A percentile compares a stretch with the other conserved stretches of the same genome.
Conservation (phyloP, 2,113 vertebrate genomes). For the Alces alces region DNA sequence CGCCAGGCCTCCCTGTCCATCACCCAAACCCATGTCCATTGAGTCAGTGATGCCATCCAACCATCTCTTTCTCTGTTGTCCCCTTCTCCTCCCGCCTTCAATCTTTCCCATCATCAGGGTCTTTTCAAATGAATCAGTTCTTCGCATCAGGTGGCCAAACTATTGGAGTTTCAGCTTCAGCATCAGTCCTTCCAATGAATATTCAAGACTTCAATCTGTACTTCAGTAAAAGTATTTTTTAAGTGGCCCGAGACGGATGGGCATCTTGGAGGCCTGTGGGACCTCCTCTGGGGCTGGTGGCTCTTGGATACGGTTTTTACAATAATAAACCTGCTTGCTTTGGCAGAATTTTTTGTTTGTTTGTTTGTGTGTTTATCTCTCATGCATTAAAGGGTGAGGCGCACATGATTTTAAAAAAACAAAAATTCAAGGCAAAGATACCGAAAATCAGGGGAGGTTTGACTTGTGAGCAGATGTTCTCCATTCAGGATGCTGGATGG, state of each 20-base stretch:
- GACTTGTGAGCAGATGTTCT: background rate
- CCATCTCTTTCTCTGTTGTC: background rate
- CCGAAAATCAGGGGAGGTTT: background rate
- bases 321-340: background rate
- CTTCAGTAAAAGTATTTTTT: background rate
- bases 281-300: background rate
- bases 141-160: background rate
- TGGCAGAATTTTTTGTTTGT: background rate
- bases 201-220: background rate
- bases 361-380: background rate
- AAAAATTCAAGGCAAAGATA: background rate
- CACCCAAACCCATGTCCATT: background rate
- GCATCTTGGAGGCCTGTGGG: background rate
- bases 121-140: background rate
- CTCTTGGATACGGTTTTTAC: background rate
- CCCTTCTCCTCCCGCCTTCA: background rate
- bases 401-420: background rate
- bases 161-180: background rate
- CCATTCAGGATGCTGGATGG: background rate
- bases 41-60: background rate
- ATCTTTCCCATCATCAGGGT: background rate
- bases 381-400: background rate
- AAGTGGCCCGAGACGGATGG: background rate
- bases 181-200: background rate
- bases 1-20: background rate